Conservation (phyloP, 2,888 invertebrate genomes). For the Monochamus alternatus region DNA sequence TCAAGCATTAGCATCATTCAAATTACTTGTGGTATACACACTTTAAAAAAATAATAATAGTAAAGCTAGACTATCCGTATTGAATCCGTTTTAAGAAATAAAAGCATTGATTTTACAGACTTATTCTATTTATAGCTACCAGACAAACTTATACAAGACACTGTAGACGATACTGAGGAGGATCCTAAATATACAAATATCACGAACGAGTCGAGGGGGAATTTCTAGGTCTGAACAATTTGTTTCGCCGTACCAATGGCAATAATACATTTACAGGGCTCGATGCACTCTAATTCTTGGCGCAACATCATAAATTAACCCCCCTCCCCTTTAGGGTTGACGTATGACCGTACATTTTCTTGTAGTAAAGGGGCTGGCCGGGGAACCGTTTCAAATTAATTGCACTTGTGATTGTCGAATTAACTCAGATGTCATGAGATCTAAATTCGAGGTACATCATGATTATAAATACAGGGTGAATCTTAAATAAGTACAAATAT, state of each 20-base stretch:
- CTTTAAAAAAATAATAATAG: too few species aligned
- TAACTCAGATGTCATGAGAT: conserved; percentile 22
- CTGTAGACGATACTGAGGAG: too few species aligned
- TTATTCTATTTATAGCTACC: too few species aligned
- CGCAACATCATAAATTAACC: conserved; percentile 66
- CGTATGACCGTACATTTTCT: conserved; percentile 38
- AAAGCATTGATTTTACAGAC: too few species aligned
- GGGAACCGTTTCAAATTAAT: conserved; percentile 33
- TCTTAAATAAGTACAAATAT: too few species aligned
- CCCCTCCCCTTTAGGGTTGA: conserved; percentile 46
- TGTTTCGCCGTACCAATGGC: conserved; percentile 63
- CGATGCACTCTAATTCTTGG: conserved; percentile 68
- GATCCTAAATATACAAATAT: too few species aligned
- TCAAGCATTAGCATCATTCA: too few species aligned
- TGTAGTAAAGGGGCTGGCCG: conserved; percentile 37
- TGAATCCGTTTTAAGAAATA: too few species aligned
- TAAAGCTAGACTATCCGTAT: too few species aligned
- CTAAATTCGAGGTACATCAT: background rate
- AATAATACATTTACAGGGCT: conserved; percentile 68
- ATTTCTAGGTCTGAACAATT: conserved; percentile 61
- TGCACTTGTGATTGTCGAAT: conserved; percentile 26
- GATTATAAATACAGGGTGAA: too few species aligned
- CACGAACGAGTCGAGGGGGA: conserved; percentile 39
- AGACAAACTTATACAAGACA: too few species aligned
- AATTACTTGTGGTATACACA: too few species aligned